Evolutionary conservation across 2,797 vertebrate genomes (phyloP), one percentile per base, ranked within the genome.

Genomic region (Falco columbarius): DNA sequence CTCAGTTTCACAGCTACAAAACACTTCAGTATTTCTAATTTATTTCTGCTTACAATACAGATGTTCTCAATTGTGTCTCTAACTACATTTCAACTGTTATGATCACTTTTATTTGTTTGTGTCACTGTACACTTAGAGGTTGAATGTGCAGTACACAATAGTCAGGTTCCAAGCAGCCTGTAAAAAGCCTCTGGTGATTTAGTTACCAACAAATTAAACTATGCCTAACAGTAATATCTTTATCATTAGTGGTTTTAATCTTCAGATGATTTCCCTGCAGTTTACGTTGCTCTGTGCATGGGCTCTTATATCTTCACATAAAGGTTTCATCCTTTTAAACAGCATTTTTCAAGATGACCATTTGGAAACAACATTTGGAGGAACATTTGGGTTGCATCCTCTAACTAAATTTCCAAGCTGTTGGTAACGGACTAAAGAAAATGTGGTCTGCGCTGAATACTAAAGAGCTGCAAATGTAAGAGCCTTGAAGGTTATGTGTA

Each of bases 331-430:
- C 93, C 93, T 97, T 97, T 96, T 91, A 97, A 97, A 96, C 92
- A 88, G 93, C 92, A 90, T 97, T 98, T 98, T 98, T 98, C 94
- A 97, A 97, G 97, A 93, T 97, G 97, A 98, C 97, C 97, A 96
- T 98, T 98, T 98, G 97, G 97, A 98, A 97, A 94, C 97, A 98
- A 98, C 98, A 98, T 98, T 98, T 98, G 98, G 98, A 93, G 98
- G 98, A 98, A 98, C 98, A 98, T 99, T 98, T 98, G 98, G 98
- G 98, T 98, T 98, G 98, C 98, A 98, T 98, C 98, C 98, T 98
- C 98, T 98, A 98, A 99, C 98, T 98, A 98, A 98, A 98, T 98
- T 98, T 98, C 98, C 98, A 98, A 98, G 98, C 98, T 98, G 98
- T 98, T 99, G 98, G 97, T 95, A 98, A 98, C 96, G 97, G 98